Percentiles rank a stretch among this genome's conserved stretches.
phyloP scores from a whole-genome alignment of 1,140 invertebrate species.

The Drosophila teissieri region DNA sequence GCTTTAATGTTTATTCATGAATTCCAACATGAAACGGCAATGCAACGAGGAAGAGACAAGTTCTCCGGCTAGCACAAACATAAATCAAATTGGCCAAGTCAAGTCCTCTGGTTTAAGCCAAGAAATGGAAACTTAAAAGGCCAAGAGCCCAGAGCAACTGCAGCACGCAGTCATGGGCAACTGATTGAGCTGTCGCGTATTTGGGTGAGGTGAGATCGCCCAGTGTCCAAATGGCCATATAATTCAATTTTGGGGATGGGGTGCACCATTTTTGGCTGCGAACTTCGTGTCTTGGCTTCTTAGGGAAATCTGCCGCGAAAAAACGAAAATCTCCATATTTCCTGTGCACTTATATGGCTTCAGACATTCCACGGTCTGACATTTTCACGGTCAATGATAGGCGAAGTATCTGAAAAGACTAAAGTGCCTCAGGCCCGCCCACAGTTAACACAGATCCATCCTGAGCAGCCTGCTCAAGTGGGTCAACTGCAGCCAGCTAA shows the following conservation, averaged over 20 bases:
- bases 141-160: constrained; percentile 18
- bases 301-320: constrained; percentile 47
- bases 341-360: constrained; percentile 56
- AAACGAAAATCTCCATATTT: constrained; percentile 68
- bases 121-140: neutral
- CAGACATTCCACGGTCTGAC: constrained; percentile 26
- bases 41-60: constrained; percentile 73
- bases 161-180: constrained; percentile 78
- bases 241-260: constrained; percentile 1
- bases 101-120: constrained; percentile 10
- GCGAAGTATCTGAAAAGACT: constrained; percentile 12
- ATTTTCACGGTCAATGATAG: constrained; percentile 43
- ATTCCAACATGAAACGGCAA: constrained; percentile 79
- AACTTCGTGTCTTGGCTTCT: constrained; percentile 58
- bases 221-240: constrained; percentile 56
- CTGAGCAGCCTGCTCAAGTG: constrained; percentile 29
- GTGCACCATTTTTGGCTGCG: constrained; percentile 44
- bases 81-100: constrained; percentile 75
- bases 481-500: constrained; percentile 46
- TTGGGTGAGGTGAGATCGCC: constrained; percentile 76
- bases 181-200: constrained; percentile 81
- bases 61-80: constrained; percentile 41
- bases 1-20: constrained; percentile 82
- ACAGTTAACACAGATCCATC: constrained; percentile 42
- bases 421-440: constrained; percentile 45